Evolutionary conservation across 2,797 vertebrate species (phyloP).

Genomic region (Pygocentrus nattereri): DNA sequence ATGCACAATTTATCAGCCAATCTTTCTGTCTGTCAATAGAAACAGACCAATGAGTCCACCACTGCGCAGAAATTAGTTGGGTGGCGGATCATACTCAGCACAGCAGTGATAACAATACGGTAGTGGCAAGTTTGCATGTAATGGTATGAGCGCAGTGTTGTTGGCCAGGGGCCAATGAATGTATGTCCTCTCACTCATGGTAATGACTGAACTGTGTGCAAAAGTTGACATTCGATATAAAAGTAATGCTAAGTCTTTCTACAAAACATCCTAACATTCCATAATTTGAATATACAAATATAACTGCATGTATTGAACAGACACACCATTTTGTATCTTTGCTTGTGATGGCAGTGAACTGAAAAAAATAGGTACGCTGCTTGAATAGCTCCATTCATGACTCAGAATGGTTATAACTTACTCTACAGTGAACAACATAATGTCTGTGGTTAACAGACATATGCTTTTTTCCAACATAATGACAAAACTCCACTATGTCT

Average conservation of each 20-base stretch:
- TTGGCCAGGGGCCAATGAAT: no score
- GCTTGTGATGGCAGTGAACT: not conserved
- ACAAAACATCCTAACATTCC: not conserved
- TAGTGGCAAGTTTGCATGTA: no score
- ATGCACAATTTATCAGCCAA: no score
- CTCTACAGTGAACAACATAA: not conserved
- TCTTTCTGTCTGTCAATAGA: no score
- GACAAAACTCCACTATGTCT: not conserved
- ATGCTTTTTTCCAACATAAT: not conserved
- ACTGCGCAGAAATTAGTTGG: no score
- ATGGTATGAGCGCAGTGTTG: no score
- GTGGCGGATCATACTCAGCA: no score
- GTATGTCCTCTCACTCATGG: no score
- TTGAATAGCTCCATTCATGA: constrained; percentile 38
- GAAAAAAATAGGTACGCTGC: not conserved
- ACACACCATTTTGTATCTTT: not conserved
- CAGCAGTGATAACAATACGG: no score
- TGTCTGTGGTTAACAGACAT: constrained; percentile 7
- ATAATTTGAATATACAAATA: constrained; percentile 18
- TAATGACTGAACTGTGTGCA: not conserved
- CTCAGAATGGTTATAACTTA: constrained; percentile 15
- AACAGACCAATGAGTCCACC: no score
- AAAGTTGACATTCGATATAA: no score
- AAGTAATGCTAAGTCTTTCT: not conserved
- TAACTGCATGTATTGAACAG: constrained; percentile 5